phyloP scores from a whole-genome alignment of 2,113 vertebrate species.

The Oryzias melastigma region DNA sequence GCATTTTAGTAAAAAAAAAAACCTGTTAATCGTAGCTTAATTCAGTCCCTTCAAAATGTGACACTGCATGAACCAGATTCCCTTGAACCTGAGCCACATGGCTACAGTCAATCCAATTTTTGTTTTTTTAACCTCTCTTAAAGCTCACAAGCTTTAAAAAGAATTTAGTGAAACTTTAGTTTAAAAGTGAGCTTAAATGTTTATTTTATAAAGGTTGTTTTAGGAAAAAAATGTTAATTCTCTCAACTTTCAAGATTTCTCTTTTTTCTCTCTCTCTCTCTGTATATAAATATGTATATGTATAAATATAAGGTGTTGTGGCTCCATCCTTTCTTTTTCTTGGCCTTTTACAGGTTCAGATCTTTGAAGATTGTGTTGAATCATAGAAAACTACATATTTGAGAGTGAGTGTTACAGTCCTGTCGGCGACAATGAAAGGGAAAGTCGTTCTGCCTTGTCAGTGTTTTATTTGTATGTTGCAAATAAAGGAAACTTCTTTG shows the following conservation, averaged over 20 bases:
- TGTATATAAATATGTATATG: constrained; percentile 44
- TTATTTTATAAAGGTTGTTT: constrained; percentile 63
- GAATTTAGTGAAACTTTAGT: constrained; percentile 34
- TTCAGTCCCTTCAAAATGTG: constrained; percentile 25
- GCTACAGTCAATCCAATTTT: constrained; percentile 26
- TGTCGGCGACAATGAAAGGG: constrained; percentile 72
- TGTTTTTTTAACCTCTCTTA: constrained; percentile 6
- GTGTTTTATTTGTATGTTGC: constrained; percentile 82
- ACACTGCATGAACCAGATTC: constrained; percentile 29
- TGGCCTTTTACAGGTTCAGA: constrained; percentile 65
- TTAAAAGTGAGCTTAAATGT: constrained; percentile 41
- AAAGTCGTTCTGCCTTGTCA: constrained; percentile 78
- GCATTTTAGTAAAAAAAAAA: background rate
- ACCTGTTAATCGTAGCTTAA: constrained; percentile 12
- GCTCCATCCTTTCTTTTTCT: constrained; percentile 52
- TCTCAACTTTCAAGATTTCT: constrained; percentile 26
- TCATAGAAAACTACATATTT: constrained; percentile 57
- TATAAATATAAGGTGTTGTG: constrained; percentile 60
- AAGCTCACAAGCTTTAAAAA: constrained; percentile 28
- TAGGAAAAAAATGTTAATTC: constrained; percentile 19
- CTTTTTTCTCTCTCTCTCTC: constrained; percentile 44
- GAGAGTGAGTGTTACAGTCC: constrained; percentile 65
- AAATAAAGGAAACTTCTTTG: constrained; percentile 78
- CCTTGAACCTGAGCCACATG: constrained; percentile 19
- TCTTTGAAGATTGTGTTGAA: constrained; percentile 61